Evolutionary conservation across 2,888 invertebrate genomes (phyloP), one percentile per base, ranked within the genome.

Genomic region (Bimastos eiseni): DNA sequence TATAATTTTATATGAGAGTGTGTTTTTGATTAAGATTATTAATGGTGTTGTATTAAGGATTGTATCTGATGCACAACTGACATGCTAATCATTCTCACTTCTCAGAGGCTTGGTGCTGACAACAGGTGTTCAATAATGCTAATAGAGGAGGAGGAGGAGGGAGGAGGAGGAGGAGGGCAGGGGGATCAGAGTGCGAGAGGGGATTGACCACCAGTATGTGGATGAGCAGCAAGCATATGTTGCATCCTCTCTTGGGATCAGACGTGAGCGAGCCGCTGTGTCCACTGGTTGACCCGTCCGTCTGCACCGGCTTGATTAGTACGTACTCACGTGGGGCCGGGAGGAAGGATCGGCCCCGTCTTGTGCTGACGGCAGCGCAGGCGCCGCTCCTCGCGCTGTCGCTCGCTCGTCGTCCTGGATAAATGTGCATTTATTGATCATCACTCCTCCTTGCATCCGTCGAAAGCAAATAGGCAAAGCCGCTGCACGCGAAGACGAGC

Each of bases 251-350:
- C 37, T 17, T 24, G 86, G 86, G 86, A 86, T 86, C 36, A 34
- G 86, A 34, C 37, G 86, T 86, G n/a, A 33, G 86, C 86, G 86
- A 86, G 86, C 34, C 86, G 86, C 86, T 37, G 86, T 34, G 34
- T 70, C 37, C 37, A 86, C 86, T 86, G 86, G 86, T 86, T 86
- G 86, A 86, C 86, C 86, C 86, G 34, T n/a, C 13, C 70, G n/a
- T 70, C 70, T 70, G 70, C 70, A 70, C 70, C 70, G n/a, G 70
- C 70, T 70, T 70, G 30, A 70, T 70, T 70, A 70, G 70, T 70
- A 70, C 70, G 70, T 70, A 70, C 70, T 70, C 30, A n/a, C n/a
- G 70, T 11, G 70, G 70, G 70, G n/a, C 30, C 30, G 70, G 30
- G 70, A 70, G 70, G 70, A 70, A 70, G 70, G 70, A 70, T 70